Conservation (phyloP, 2,888 invertebrate genomes). For the Pachydiplax longipennis region DNA sequence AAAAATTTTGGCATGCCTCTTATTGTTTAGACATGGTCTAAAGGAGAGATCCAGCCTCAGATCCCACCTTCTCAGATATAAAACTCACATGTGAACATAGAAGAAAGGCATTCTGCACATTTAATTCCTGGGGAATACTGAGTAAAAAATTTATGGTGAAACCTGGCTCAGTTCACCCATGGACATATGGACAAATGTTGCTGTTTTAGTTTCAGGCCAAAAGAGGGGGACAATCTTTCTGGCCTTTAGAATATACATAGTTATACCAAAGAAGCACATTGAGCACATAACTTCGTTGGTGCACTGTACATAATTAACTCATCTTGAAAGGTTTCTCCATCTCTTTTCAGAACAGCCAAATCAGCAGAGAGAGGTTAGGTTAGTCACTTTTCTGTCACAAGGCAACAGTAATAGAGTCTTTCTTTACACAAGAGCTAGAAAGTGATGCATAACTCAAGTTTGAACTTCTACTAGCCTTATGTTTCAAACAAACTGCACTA, state of each 20-base stretch:
- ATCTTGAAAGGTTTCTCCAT: neutral
- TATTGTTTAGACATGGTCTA: neutral
- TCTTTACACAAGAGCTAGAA: neutral
- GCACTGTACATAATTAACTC: neutral
- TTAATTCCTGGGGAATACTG: neutral
- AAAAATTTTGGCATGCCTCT: neutral
- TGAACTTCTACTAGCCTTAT: neutral
- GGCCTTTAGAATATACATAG: neutral
- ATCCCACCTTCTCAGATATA: neutral
- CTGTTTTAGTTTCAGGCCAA: neutral
- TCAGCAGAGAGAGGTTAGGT: neutral
- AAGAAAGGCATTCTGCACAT: neutral
- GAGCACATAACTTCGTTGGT: neutral
- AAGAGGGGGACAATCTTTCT: neutral
- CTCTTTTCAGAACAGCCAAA: neutral
- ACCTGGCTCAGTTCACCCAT: slow-evolving; percentile 15
- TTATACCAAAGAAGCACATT: neutral
- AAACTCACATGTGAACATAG: neutral
- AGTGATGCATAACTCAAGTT: neutral
- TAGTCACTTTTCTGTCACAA: neutral
- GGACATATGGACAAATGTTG: neutral
- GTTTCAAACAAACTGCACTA: neutral
- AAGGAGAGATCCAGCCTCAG: neutral
- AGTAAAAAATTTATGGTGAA: neutral
- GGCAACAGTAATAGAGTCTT: neutral